Percentiles rank a stretch among this genome's conserved stretches.
Evolutionary conservation across 2,113 vertebrate species (phyloP).

Genomic region (Phalacrocorax pelagicus): DNA sequence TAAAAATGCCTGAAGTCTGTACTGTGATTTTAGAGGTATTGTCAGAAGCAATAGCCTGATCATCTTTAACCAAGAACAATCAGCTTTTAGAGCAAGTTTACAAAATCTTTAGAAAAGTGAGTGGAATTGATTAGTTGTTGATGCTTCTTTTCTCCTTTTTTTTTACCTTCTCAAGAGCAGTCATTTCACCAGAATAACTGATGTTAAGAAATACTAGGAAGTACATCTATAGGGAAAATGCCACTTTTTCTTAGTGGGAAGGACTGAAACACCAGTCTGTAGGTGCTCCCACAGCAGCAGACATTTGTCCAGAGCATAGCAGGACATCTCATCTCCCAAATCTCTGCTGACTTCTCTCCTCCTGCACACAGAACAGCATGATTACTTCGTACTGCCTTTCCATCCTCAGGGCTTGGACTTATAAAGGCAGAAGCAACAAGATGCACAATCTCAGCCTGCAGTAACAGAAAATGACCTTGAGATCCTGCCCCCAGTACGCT

Average conservation of each 20-base stretch:
- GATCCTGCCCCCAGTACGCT: background rate
- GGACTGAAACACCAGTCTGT: background rate
- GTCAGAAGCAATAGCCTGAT: background rate
- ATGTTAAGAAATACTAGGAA: background rate
- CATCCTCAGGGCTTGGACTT: background rate
- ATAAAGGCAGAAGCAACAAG: background rate
- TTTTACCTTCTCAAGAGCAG: background rate
- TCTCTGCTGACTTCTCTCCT: background rate
- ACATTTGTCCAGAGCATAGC: background rate
- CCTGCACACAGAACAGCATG: background rate
- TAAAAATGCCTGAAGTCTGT: background rate
- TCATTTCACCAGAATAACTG: background rate
- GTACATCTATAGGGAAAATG: background rate
- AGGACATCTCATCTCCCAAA: background rate
- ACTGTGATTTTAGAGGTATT: background rate
- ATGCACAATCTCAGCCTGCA: background rate
- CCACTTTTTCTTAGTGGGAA: background rate
- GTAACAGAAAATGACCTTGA: background rate
- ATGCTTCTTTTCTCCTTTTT: background rate
- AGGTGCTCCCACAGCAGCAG: background rate
- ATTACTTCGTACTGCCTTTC: background rate
- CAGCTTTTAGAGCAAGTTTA: background rate
- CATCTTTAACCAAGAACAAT: background rate
- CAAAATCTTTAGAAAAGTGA: background rate
- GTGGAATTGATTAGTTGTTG: slow-evolving; percentile 18